A percentile compares a stretch with the other conserved stretches of the same genome.
These are phyloP conservation scores for Helicoverpa assulta DNA, from an alignment of 2,888 invertebrate species.

Conservation along the genomic window DNA sequence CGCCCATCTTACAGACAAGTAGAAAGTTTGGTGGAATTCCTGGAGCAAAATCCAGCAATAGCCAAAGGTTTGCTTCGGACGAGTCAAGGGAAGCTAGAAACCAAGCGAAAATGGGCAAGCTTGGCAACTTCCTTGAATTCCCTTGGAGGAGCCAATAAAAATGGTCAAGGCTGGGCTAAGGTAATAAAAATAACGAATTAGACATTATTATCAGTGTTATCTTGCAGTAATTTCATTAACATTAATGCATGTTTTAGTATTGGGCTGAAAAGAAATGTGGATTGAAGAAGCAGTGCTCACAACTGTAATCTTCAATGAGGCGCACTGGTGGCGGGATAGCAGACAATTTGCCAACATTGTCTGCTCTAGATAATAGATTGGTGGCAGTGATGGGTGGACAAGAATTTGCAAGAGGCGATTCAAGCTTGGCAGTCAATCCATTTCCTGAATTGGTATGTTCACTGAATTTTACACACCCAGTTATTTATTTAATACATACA, in stretches of 20 bases:
- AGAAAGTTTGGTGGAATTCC: slow-evolving; percentile 10
- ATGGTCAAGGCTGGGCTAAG: slow-evolving; percentile 10
- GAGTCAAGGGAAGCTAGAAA: slow-evolving; percentile 10
- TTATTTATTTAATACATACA: background rate
- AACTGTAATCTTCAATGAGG: too few species aligned
- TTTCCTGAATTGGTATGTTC: slow-evolving; percentile 6
- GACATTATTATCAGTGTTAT: background rate
- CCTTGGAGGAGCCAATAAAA: slow-evolving; percentile 4
- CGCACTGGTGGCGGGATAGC: too few species aligned
- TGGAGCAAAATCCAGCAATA: slow-evolving; percentile 10
- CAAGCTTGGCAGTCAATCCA: background rate
- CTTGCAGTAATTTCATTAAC: too few species aligned
- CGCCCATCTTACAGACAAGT: slow-evolving; percentile 1
- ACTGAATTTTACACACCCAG: background rate
- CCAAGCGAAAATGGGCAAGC: slow-evolving; percentile 1
- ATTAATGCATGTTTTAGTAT: too few species aligned
- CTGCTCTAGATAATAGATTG: background rate
- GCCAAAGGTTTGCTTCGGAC: slow-evolving; percentile 11
- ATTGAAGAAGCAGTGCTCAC: too few species aligned
- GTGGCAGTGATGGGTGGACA: slow-evolving; percentile 4
- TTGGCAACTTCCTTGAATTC: slow-evolving; percentile 6
- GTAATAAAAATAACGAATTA: background rate
- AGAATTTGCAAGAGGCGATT: background rate
- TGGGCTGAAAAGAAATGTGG: too few species aligned
- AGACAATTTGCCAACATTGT: too few species aligned